Percentiles rank a stretch among this genome's conserved stretches.
Evolutionary conservation across 2,888 invertebrate species (phyloP).

Genomic region (Zelleria hepariella): DNA sequence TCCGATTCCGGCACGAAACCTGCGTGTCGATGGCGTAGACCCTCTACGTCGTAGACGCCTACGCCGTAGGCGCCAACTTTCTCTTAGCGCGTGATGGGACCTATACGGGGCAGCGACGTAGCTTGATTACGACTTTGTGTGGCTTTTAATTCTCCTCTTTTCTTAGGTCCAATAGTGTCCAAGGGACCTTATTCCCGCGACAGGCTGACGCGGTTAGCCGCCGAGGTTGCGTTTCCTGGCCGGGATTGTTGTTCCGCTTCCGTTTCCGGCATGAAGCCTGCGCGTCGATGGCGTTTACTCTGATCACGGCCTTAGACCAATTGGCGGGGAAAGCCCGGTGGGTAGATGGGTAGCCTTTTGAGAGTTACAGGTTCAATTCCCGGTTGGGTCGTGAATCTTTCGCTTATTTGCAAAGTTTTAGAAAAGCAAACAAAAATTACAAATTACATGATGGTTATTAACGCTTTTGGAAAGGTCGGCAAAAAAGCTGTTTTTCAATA

Average conservation of each 20-base stretch:
- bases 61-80: neutral
- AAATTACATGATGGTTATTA: no score
- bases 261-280: neutral
- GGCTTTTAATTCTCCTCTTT: no score
- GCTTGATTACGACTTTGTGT: no score
- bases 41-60: neutral
- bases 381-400: no score
- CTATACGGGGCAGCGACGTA: neutral
- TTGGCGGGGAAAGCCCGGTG: no score
- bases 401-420: no score
- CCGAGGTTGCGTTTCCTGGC: conserved; percentile 30
- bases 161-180: neutral
- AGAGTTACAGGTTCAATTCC: no score
- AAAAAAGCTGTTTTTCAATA: no score
- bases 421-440: no score
- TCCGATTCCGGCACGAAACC: neutral
- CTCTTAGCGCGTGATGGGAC: neutral
- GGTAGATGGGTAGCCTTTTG: no score
- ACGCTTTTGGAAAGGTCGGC: no score
- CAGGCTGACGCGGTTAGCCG: neutral
- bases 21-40: neutral
- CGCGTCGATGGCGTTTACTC: neutral
- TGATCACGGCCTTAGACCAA: no score
- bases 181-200: neutral
- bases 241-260: conserved; percentile 45